Conservation (phyloP, 2,113 vertebrate species). For the Rhinopomastus cyanomelas region DNA sequence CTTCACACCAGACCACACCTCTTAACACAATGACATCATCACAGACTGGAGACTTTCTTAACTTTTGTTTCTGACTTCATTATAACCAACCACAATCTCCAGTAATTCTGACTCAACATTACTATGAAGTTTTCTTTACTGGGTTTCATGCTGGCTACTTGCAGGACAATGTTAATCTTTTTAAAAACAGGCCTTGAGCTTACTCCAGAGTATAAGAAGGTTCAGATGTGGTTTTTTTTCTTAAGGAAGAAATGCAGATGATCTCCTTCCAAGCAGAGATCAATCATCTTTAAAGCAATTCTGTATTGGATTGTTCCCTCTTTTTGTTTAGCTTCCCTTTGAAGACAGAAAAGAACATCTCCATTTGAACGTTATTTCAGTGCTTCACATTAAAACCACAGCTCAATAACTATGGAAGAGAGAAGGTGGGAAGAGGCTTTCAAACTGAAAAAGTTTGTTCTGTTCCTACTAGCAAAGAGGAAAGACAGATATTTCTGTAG, state of each 20-base stretch:
- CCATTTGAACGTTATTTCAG: not conserved
- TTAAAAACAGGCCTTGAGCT: not conserved
- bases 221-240: not conserved
- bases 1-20: not conserved
- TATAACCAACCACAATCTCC: not conserved
- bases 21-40: not conserved
- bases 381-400: not conserved
- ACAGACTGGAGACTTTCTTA: not conserved
- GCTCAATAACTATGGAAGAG: not conserved
- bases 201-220: not conserved
- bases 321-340: conserved; percentile 22
- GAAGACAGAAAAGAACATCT: conserved; percentile 20
- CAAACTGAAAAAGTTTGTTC: not conserved
- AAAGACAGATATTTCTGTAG: not conserved
- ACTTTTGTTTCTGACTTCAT: not conserved
- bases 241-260: not conserved
- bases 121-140: not conserved
- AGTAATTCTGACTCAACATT: not conserved
- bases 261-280: conserved; percentile 9
- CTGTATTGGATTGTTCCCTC: conserved; percentile 34
- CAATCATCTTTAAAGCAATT: conserved; percentile 39
- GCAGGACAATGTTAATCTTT: not conserved
- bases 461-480: not conserved
- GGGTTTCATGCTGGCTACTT: not conserved
- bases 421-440: not conserved